Base-by-base conservation (phyloP, 2,113 vertebrate species). In the Toxostoma redivivum region DNA sequence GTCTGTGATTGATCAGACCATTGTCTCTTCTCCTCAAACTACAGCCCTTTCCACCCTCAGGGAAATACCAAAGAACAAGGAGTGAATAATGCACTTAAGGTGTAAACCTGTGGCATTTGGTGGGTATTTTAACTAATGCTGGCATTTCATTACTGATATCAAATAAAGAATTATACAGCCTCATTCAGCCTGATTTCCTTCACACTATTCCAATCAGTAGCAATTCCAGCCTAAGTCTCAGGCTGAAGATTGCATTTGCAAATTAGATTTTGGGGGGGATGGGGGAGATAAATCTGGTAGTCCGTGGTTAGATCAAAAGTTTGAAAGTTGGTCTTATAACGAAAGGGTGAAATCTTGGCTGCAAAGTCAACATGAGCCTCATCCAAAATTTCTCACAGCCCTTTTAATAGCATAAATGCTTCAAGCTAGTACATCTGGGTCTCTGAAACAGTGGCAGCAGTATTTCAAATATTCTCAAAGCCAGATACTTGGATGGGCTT, bases 391-490 rank as follows among this genome's bases (percentile, higher is more conserved):
- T 96, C 92, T 93, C 90, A 94, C 69, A 81, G 85, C 72, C 72
- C 93, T 92, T 94, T 94, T 96, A 96, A 90, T 81, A 84, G 82
- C 48, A 94, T 81, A 93, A 84, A 90, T 44, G 64, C 65, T 93
- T 95, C 93, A 90, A 71, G 80, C 82, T 79, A 83, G 76, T 92
- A 78, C 93, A 93, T 96, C 95, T 94, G 93, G 88, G 72, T 45
- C 82, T 64, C 86, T 72, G 82, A 95, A 95, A 95, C 86, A 88
- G 80, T 92, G 73, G 65, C 57, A 93, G 85, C 88, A 96, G 93
- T 96, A 94, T 97, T 90, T 94, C 72, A 94, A 90, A 92, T 78
- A 92, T 66, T 81, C 93, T 96, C 60, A 78, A 94, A 94, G 95
- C 81, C 92, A 96, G 65, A 71, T 67, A 92, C 57, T 96, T 96